A percentile compares a stretch with the other conserved stretches of the same genome.
Evolutionary conservation across 1,140 invertebrate species (phyloP).

Genomic region (Drosophila seguyi): DNA sequence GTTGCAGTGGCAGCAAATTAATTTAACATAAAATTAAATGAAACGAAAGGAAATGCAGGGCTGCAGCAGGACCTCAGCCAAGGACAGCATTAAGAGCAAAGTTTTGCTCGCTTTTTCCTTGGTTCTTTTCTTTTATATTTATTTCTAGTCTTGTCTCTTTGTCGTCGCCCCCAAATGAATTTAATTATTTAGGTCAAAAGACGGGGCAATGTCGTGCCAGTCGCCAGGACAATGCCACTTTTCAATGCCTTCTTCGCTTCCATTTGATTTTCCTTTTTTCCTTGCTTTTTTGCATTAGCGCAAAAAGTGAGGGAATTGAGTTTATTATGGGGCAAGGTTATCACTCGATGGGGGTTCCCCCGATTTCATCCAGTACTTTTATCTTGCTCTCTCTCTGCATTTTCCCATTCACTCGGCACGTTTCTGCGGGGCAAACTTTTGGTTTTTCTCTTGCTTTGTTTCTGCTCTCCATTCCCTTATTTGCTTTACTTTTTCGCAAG

Average conservation of each 20-base stretch:
- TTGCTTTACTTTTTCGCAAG: constrained; percentile 73
- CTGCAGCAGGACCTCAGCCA: constrained; percentile 37
- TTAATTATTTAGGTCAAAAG: constrained; percentile 83
- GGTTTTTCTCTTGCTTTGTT: constrained; percentile 20
- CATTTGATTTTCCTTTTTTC: constrained; percentile 8
- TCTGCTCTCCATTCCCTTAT: constrained; percentile 57
- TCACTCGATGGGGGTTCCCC: constrained; percentile 7
- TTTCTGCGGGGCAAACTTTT: constrained; percentile 62
- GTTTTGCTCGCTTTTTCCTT: constrained; percentile 31
- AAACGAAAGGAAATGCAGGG: constrained; percentile 66
- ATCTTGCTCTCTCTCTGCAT: background rate
- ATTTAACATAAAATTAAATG: constrained; percentile 82
- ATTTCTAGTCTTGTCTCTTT: constrained; percentile 9
- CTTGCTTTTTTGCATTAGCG: constrained; percentile 40
- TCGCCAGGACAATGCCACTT: constrained; percentile 76
- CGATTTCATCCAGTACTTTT: constrained; percentile 1
- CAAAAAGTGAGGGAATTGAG: constrained; percentile 54
- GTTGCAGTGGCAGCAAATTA: constrained; percentile 63
- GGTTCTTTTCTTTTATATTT: constrained; percentile 4
- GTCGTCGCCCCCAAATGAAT: constrained; percentile 54
- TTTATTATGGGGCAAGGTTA: constrained; percentile 65
- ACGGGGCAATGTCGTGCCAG: constrained; percentile 57
- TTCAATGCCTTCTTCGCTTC: constrained; percentile 22
- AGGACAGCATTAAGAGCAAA: constrained; percentile 65
- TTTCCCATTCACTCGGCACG: constrained; percentile 22